Evolutionary conservation across 2,113 vertebrate species (phyloP), one percentile per base, ranked within the genome.

Genomic region (Dolichallabes microphthalmus): DNA sequence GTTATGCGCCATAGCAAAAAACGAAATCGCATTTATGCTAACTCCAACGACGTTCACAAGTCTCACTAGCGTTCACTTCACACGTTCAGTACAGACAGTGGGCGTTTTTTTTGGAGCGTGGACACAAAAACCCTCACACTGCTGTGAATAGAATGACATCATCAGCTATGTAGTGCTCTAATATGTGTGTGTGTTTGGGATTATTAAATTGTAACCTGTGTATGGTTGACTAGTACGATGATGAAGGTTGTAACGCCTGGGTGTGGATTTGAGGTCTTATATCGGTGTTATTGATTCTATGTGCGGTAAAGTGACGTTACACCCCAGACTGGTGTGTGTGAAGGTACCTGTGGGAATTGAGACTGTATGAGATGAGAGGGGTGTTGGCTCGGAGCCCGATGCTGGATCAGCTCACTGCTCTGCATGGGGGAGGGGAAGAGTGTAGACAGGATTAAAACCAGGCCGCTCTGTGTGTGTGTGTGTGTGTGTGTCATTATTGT

Each of bases 281-380:
- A 74, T 74, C 25, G 10, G 2, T 73, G 45, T 19, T 27, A 52
- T 63, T 61, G 82, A 73, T 27, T 64, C 39, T 1, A 8, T 19
- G 52, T 85, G 83, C 85, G 61, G 78, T 82, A 85, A 85, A 64
- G 71, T 82, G 86, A 82, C 68, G 19, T 82, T 77, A 45, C 85
- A 63, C 58, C 82, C 80, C 20, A 71, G 82, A 15, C 30, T 3
- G 69, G 63, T 83, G 52, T 82, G 83, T 68, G 50, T 68, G 19
- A 22, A 74, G 58, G 66, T 71, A 63, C 68, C 81, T 57, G 35
- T 86, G 82, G 85, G 85, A 77, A 82, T 77, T 81, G 71, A 32
- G 63, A 75, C 83, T n/a, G 64, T 83, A 81, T 77, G 55, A 75
- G 64, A 75, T 80, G 85, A 86, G 82, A 55, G 82, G 66, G 79